Evolutionary conservation across 2,888 invertebrate species (phyloP).

Genomic region (Troides oblongomaculatus): DNA sequence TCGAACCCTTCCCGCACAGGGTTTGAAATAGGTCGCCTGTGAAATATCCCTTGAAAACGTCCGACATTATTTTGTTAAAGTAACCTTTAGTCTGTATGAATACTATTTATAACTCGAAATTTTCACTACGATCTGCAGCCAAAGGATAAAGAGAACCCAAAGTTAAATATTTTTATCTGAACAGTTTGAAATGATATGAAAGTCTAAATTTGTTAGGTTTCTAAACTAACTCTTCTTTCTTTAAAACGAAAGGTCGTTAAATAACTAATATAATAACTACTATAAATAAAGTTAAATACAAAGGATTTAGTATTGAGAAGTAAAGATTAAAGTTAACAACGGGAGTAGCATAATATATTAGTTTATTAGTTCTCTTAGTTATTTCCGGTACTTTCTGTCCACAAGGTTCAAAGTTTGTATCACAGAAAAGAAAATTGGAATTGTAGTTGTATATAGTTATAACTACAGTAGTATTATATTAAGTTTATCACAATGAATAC

Average conservation of each 20-base stretch:
- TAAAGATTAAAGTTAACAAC: too few species aligned
- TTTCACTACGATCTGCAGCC: background rate
- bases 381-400: too few species aligned
- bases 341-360: too few species aligned
- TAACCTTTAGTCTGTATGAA: background rate
- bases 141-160: background rate
- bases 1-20: constrained; percentile 45
- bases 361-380: too few species aligned
- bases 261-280: too few species aligned
- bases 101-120: background rate
- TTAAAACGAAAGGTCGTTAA: background rate
- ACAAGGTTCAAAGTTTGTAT: too few species aligned
- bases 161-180: background rate
- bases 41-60: constrained; percentile 41
- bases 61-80: constrained; percentile 30
- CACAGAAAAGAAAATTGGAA: too few species aligned
- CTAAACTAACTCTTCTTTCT: background rate
- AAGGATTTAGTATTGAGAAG: too few species aligned
- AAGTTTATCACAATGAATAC: too few species aligned
- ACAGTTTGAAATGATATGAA: background rate
- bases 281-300: too few species aligned
- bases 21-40: constrained; percentile 48
- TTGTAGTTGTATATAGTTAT: too few species aligned
- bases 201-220: background rate
- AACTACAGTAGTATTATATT: too few species aligned